Percentiles rank a stretch among this genome's conserved stretches.
Conservation (phyloP, 2,888 invertebrate genomes). For the Atethmia centrago region DNA sequence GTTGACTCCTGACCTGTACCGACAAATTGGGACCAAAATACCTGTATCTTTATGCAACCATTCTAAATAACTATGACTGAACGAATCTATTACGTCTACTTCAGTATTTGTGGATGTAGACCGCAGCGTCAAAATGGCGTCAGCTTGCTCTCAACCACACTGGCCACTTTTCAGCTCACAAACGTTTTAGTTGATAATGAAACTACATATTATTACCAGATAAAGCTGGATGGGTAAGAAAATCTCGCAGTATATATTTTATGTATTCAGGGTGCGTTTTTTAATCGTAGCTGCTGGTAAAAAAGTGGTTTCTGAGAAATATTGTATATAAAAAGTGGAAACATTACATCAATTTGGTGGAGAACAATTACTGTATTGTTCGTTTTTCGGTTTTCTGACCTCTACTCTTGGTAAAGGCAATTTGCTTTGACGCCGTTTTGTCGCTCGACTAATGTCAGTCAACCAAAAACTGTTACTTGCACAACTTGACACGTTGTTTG, state of each 20-base stretch:
- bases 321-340: neutral
- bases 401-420: neutral
- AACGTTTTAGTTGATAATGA: conserved; percentile 13
- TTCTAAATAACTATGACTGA: neutral
- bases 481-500: neutral
- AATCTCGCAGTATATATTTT: neutral
- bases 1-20: neutral
- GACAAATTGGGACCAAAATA: neutral
- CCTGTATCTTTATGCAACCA: neutral
- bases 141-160: conserved; percentile 33
- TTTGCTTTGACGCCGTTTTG: conserved; percentile 12
- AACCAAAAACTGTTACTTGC: neutral
- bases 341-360: neutral
- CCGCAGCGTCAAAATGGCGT: conserved; percentile 37
- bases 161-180: conserved; percentile 22
- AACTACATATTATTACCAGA: conserved; percentile 18
- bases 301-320: neutral
- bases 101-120: conserved; percentile 16
- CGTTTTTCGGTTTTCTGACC: neutral
- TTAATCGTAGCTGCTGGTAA: neutral
- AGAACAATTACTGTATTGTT: neutral
- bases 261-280: neutral
- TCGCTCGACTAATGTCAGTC: neutral
- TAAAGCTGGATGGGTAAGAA: neutral
- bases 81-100: conserved; percentile 13